Percentiles rank a stretch among this genome's conserved stretches.
Conservation (phyloP, 2,888 invertebrate genomes). For the Gortyna flavago region DNA sequence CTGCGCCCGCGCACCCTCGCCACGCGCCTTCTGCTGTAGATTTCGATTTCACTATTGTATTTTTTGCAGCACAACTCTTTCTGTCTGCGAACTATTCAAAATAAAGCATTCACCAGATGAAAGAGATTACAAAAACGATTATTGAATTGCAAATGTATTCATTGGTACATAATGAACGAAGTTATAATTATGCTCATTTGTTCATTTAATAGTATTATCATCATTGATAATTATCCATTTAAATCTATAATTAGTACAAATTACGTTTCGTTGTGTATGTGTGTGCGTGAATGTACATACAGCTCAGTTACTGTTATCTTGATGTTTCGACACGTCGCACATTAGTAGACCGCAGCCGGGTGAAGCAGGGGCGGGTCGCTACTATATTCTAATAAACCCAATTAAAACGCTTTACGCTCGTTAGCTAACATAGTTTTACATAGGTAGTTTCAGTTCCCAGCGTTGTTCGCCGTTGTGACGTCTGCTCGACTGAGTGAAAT, state of each 20-base stretch:
- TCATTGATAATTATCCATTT: not conserved
- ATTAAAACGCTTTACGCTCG: not conserved
- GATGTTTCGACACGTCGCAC: not conserved
- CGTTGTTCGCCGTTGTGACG: too few species aligned
- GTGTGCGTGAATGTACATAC: not conserved
- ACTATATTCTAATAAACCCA: not conserved
- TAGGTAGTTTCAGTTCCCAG: not conserved
- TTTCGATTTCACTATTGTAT: conserved; percentile 77
- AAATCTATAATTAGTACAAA: not conserved
- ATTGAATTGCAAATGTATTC: conserved; percentile 27
- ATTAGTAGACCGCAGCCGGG: not conserved
- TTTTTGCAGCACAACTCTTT: conserved; percentile 63
- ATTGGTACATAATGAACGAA: not conserved
- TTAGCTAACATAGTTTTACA: not conserved
- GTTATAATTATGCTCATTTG: not conserved
- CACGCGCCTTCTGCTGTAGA: conserved; percentile 65
- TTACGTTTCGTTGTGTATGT: not conserved
- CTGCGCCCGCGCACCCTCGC: conserved; percentile 68
- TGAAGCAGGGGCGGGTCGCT: not conserved
- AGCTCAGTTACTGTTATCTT: too few species aligned
- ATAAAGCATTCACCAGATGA: conserved; percentile 36
- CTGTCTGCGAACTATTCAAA: conserved; percentile 41
- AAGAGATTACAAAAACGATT: conserved; percentile 41
- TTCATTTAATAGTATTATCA: not conserved
- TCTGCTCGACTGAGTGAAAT: not conserved